Evolutionary conservation across 2,797 vertebrate species (phyloP).

Genomic region (Champsocephalus gunnari): DNA sequence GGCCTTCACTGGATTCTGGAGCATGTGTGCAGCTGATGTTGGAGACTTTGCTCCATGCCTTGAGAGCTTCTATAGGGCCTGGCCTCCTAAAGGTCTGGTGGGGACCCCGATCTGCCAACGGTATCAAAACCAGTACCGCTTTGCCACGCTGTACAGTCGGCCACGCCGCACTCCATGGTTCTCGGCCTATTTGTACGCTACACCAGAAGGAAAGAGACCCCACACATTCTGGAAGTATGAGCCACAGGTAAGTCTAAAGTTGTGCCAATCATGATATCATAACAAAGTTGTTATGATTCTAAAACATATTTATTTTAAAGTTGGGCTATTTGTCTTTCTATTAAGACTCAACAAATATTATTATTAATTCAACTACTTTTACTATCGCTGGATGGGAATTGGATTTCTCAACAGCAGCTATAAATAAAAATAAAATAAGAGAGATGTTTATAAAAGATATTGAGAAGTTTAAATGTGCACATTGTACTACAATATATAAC

Average conservation of each 20-base stretch:
- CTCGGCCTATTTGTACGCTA: constrained; percentile 72
- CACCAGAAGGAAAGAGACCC: constrained; percentile 72
- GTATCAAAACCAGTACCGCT: constrained; percentile 68
- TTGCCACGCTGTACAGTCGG: constrained; percentile 79
- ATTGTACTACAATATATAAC: no score
- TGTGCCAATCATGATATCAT: neutral
- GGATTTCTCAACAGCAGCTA: no score
- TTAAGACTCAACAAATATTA: no score
- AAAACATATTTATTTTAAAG: no score
- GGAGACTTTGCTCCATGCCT: constrained; percentile 77
- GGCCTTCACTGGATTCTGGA: constrained; percentile 18
- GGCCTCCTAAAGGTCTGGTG: constrained; percentile 74
- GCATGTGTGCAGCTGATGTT: constrained; percentile 58
- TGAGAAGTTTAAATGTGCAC: no score
- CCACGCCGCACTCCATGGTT: constrained; percentile 73
- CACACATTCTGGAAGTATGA: constrained; percentile 76
- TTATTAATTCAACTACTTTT: no score
- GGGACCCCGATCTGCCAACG: constrained; percentile 80
- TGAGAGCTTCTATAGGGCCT: constrained; percentile 70
- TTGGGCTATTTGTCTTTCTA: neutral
- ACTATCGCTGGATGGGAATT: no score
- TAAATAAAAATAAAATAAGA: no score
- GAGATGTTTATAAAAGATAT: no score
- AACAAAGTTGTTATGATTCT: no score
- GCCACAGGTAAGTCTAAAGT: constrained; percentile 75